Base-by-base conservation (phyloP, 2,888 invertebrate genomes). In the Prosopocoilus inquinatus region DNA sequence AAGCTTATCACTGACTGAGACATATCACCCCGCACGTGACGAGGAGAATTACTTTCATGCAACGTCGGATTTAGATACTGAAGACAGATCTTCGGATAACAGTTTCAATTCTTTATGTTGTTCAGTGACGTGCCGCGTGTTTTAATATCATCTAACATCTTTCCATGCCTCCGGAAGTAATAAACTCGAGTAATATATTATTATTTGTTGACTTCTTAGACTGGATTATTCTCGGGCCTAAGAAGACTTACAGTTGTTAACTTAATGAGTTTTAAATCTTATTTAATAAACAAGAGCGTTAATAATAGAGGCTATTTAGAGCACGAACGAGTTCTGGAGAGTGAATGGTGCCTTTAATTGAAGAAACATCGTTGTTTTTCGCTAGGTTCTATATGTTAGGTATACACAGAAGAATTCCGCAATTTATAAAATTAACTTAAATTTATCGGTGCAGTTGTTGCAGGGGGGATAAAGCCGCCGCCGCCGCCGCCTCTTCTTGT, bases 1-100 rank as follows among this genome's bases (percentile, higher is more conserved):
- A 46, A 50, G 53, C 50, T 58, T 60, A 60, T 57, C 60, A 51
- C 45, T 57, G 51, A 57, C 60, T 57, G 52, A 54, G 57, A 60
- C 55, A 52, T 60, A 60, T 60, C 57, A 53, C 52, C 45, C 45
- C 16, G 49, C 52, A 51, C 49, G 52, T 60, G 60, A 52, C 60
- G 51, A 50, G 36, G 46, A 39, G 55, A 57, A 57, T 60, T 55
- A 57, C 60, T 55, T 60, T 60, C 55, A 52, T 52, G 53, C 57
- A 49, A 54, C 47, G 55, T 50, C 57, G 52, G 53, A 60, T 55
- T 57, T 53, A 55, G 55, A 55, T 55, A 55, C 50, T 39, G 41
- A 50, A 55, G 55, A 50, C 55, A 41, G 55, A 55, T 55, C 39
- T 38, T 39, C 11, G 34, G 55, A 55, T 55, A 55, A 50, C 45